Conservation (phyloP, 2,888 invertebrate species). For the Thera britannica region DNA sequence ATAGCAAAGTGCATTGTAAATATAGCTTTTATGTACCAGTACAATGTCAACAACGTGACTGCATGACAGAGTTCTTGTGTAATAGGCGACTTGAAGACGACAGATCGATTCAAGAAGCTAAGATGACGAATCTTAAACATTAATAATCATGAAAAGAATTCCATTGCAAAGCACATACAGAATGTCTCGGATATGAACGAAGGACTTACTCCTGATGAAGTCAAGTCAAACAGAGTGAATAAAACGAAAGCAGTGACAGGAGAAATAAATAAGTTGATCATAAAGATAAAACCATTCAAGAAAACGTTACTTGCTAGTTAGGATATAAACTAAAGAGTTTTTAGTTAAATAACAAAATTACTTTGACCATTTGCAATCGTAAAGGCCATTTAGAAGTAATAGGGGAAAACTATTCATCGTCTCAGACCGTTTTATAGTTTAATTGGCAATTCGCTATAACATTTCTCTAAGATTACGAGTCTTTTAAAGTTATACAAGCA, state of each 20-base stretch:
- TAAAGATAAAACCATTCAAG: not conserved
- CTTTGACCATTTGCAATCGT: not conserved
- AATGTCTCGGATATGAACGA: not conserved
- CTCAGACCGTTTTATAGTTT: slow-evolving; percentile 11
- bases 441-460: slow-evolving; percentile 12
- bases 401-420: slow-evolving; percentile 16
- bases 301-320: not conserved
- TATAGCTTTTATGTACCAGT: slow-evolving; percentile 48
- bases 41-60: slow-evolving; percentile 49
- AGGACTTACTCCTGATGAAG: not conserved
- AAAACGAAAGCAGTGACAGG: not conserved
- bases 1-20: slow-evolving; percentile 27
- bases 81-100: slow-evolving; percentile 31
- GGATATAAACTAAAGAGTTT: not conserved
- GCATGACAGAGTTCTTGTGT: slow-evolving; percentile 43
- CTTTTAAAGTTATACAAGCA: slow-evolving; percentile 12
- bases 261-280: not conserved
- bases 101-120: not conserved
- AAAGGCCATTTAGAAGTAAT: not conserved
- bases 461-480: slow-evolving; percentile 16
- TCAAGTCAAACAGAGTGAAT: not conserved
- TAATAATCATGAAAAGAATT: not conserved
- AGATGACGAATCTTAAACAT: not conserved
- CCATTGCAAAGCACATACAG: not conserved
- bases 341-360: not conserved